Conservation (phyloP, 2,113 vertebrate species). For the Cryptomyrus ogoouensis region DNA sequence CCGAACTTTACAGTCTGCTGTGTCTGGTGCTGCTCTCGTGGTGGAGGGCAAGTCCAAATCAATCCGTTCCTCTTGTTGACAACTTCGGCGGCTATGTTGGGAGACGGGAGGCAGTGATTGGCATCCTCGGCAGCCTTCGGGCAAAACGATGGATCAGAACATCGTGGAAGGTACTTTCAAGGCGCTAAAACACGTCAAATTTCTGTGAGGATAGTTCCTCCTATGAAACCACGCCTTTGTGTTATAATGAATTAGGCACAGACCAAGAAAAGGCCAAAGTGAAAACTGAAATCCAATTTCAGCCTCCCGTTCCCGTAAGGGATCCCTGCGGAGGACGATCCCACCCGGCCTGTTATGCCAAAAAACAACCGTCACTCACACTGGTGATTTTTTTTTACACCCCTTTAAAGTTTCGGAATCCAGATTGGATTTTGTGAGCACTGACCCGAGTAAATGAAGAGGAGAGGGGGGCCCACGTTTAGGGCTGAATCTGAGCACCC, state of each 20-base stretch:
- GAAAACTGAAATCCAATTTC: not conserved
- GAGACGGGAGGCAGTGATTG: not conserved
- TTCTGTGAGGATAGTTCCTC: not conserved
- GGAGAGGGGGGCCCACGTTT: conserved; percentile 39
- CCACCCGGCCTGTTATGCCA: not conserved
- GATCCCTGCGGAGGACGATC: not conserved
- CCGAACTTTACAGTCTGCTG: not conserved
- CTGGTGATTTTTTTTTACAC: conserved; percentile 38
- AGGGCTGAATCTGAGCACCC: conserved; percentile 33
- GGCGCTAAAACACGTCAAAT: not conserved
- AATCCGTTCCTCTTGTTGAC: not conserved
- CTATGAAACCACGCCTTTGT: not conserved
- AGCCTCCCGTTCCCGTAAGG: not conserved
- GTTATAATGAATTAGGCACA: not conserved
- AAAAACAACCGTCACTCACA: not conserved
- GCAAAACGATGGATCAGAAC: not conserved
- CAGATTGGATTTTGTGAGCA: conserved; percentile 49
- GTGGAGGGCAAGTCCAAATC: not conserved
- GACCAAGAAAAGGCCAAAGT: not conserved
- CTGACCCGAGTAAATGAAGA: conserved; percentile 44
- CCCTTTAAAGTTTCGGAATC: conserved; percentile 29
- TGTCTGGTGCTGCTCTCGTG: not conserved
- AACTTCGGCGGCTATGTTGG: not conserved
- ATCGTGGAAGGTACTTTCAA: not conserved
- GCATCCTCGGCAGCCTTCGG: not conserved